Evolutionary conservation across 2,888 invertebrate genomes (phyloP).

Genomic region (Ormyrus nitidulus): DNA sequence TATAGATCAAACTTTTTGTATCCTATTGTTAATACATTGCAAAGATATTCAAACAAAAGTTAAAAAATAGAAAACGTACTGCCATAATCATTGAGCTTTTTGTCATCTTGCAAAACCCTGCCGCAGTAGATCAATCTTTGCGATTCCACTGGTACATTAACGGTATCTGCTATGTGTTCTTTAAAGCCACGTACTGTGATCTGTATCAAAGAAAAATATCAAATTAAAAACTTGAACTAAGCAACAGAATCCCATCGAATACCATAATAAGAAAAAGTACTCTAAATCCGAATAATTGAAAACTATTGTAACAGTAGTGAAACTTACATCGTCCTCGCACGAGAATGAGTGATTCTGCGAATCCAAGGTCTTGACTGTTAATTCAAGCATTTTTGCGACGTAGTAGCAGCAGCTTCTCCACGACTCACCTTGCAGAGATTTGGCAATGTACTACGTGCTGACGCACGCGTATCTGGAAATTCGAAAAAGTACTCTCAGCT

Average conservation of each 20-base stretch:
- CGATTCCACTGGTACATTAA: slow-evolving; percentile 87
- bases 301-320: neutral
- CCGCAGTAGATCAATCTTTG: slow-evolving; percentile 97
- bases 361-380: slow-evolving; percentile 93
- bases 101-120: slow-evolving; percentile 92
- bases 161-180: slow-evolving; percentile 85
- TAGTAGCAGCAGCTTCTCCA: slow-evolving; percentile 39
- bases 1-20: too few species aligned
- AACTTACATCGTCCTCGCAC: slow-evolving; percentile 90
- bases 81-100: slow-evolving; percentile 91
- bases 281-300: too few species aligned
- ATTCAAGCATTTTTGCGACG: slow-evolving; percentile 82
- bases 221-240: neutral
- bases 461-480: slow-evolving; percentile 29
- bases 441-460: slow-evolving; percentile 1
- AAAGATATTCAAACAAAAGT: neutral
- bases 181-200: slow-evolving; percentile 89
- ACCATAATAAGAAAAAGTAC: too few species aligned
- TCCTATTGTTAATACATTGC: too few species aligned
- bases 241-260: too few species aligned
- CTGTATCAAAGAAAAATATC: slow-evolving; percentile 75
- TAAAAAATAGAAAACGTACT: slow-evolving; percentile 60
- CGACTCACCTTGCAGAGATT: slow-evolving; percentile 13
- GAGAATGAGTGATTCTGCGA: slow-evolving; percentile 89
- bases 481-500: neutral